Conservation (phyloP, 2,888 invertebrate genomes). For the Ornithoptera alexandrae region DNA sequence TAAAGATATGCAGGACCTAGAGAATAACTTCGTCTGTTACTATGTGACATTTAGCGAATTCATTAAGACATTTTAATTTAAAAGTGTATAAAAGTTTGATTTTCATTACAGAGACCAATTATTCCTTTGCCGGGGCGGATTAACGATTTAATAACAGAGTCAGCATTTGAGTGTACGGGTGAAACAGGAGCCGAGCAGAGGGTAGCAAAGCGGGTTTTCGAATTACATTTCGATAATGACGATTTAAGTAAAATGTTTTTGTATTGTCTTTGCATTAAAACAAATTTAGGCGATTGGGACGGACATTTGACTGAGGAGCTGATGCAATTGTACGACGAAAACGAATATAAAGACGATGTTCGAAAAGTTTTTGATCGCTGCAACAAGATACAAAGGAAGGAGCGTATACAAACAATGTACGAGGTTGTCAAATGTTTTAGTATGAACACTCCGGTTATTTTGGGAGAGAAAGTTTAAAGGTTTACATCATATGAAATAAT, state of each 20-base stretch:
- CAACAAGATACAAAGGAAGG: constrained; percentile 13
- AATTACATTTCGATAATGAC: constrained; percentile 8
- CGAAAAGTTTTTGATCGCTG: constrained; percentile 6
- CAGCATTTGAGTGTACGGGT: background rate
- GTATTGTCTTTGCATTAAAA: constrained; percentile 5
- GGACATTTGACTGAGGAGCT: constrained; percentile 8
- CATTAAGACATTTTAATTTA: background rate
- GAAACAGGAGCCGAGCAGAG: background rate
- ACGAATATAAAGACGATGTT: constrained; percentile 2
- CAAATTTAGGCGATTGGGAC: background rate
- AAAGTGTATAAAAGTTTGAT: background rate
- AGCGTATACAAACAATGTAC: constrained; percentile 5
- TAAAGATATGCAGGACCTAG: no score
- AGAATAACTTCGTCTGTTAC: no score
- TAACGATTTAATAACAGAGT: background rate
- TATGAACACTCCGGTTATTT: constrained; percentile 12
- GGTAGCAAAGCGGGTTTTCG: constrained; percentile 7
- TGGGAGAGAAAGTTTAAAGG: constrained; percentile 3
- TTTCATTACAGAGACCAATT: constrained; percentile 14
- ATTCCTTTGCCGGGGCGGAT: background rate
- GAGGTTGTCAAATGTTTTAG: constrained; percentile 13
- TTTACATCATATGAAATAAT: background rate
- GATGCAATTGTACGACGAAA: constrained; percentile 1
- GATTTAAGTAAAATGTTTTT: constrained; percentile 10
- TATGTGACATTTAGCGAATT: background rate